Percentiles rank a stretch among this genome's conserved stretches.
Evolutionary conservation across 2,888 invertebrate genomes (phyloP).

Genomic region (Rhodophaea formosa): DNA sequence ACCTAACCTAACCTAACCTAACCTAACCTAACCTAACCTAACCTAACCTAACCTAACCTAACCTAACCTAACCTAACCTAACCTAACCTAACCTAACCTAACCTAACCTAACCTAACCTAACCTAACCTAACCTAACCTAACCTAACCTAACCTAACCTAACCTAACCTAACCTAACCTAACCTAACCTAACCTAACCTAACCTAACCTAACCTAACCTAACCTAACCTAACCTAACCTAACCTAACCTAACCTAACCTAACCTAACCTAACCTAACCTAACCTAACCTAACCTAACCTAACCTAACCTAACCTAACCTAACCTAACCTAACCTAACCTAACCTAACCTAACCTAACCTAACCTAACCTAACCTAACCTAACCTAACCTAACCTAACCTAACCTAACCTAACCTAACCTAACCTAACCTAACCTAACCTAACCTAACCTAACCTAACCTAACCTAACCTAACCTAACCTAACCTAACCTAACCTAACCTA

Average conservation of each 20-base stretch:
- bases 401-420: slow-evolving; percentile 22
- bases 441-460: slow-evolving; percentile 16
- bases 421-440: slow-evolving; percentile 22
- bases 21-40: no score
- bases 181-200: no score
- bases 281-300: slow-evolving; percentile 18
- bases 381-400: slow-evolving; percentile 23
- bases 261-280: slow-evolving; percentile 16
- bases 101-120: no score
- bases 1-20: no score
- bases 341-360: slow-evolving; percentile 24
- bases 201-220: no score
- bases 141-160: no score
- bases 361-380: slow-evolving; percentile 23
- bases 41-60: no score
- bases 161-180: no score
- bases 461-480: slow-evolving; percentile 16
- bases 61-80: no score
- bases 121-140: no score
- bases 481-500: slow-evolving; percentile 21
- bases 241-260: slow-evolving; percentile 9
- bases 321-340: slow-evolving; percentile 25
- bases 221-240: no score
- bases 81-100: no score
- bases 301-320: slow-evolving; percentile 22